A percentile compares a stretch with the other conserved stretches of the same genome.
Evolutionary conservation across 2,888 invertebrate species (phyloP).

Genomic region (Geophilus truncorum): DNA sequence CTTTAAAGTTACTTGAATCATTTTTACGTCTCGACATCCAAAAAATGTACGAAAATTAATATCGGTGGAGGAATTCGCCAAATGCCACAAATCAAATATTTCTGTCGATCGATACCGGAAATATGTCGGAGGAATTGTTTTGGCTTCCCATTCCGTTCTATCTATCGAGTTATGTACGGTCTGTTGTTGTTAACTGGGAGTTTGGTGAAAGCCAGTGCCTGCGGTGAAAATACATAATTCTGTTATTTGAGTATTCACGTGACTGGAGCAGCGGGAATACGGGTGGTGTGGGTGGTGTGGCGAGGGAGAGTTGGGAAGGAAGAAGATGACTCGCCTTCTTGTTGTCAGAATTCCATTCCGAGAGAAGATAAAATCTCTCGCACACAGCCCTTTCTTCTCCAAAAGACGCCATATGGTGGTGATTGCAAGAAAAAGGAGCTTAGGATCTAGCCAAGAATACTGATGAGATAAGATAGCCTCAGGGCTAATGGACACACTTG

Average conservation of each 20-base stretch:
- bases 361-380: not conserved
- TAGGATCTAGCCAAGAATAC: not conserved
- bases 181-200: not conserved
- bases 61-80: no score
- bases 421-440: not conserved
- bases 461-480: not conserved
- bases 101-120: no score
- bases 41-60: no score
- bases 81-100: no score
- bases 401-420: constrained; percentile 20
- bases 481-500: constrained; percentile 18
- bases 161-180: not conserved
- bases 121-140: no score
- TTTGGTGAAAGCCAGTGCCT: not conserved
- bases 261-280: not conserved
- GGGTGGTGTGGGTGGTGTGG: not conserved
- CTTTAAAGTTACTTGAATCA: no score
- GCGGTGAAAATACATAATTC: constrained; percentile 14
- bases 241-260: constrained; percentile 6
- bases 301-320: not conserved
- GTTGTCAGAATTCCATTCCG: constrained; percentile 6
- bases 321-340: not conserved
- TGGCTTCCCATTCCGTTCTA: no score
- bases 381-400: not conserved
- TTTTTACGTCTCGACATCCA: no score